These are phyloP conservation scores for Amitus sp. DNA, from an alignment of 2,888 invertebrate genomes.

Conservation along the genomic window DNA sequence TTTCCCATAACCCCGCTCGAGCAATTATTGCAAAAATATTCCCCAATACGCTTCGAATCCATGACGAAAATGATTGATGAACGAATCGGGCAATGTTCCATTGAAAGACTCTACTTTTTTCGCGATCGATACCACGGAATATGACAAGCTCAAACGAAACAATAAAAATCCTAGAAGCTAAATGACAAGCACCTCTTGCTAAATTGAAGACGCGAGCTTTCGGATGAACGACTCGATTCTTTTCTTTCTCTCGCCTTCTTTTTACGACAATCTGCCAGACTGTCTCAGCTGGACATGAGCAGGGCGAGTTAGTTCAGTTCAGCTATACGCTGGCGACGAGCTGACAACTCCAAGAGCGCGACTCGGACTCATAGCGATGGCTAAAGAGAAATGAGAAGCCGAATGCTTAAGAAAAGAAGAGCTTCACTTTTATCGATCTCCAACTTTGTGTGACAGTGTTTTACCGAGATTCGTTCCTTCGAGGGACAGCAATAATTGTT, in stretches of 20 bases:
- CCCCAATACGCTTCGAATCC: not conserved
- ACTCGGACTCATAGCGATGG: no score
- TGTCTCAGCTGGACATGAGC: constrained; percentile 49
- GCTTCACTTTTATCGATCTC: constrained; percentile 50
- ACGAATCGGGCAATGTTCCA: no score
- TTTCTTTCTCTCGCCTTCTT: constrained; percentile 40
- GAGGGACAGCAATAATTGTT: constrained; percentile 64
- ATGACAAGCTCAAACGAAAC: no score
- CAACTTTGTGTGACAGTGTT: constrained; percentile 56
- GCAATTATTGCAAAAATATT: not conserved
- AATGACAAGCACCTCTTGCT: constrained; percentile 23
- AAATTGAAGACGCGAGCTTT: constrained; percentile 39
- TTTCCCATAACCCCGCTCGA: no score
- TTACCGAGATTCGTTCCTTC: constrained; percentile 55
- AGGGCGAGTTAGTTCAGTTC: constrained; percentile 45
- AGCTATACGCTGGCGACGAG: no score
- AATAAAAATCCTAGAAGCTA: not conserved
- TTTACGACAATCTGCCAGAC: constrained; percentile 45
- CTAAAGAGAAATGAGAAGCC: constrained; percentile 17
- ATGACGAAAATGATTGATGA: not conserved
- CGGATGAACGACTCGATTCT: constrained; percentile 41
- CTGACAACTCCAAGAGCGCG: no score
- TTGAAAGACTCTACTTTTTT: no score
- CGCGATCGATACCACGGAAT: no score
- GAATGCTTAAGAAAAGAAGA: constrained; percentile 39